Conservation (phyloP, 2,113 vertebrate species). For the Psephotus haematonotus region DNA sequence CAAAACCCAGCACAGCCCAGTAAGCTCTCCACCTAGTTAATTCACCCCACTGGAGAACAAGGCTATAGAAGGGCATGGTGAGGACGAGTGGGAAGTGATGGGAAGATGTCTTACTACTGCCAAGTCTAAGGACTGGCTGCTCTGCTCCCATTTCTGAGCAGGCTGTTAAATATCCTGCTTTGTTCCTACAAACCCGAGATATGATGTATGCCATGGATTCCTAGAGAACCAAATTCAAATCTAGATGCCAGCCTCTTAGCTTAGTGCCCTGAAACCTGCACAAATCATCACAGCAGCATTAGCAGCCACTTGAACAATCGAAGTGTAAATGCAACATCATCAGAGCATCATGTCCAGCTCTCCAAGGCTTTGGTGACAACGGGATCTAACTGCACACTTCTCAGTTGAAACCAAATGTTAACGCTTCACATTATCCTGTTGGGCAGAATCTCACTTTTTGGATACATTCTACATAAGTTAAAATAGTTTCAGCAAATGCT, state of each 20-base stretch:
- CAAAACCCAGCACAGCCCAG: not conserved
- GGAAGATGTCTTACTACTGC: not conserved
- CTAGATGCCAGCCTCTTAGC: not conserved
- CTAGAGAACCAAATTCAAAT: not conserved
- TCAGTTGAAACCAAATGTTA: not conserved
- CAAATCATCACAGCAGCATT: not conserved
- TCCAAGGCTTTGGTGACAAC: not conserved
- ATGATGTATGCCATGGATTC: accelerated
- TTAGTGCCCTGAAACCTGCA: not conserved
- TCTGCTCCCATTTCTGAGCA: not conserved
- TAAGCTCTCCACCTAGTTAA: not conserved
- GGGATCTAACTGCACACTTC: not conserved
- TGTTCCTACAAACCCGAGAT: not conserved
- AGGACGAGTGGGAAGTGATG: not conserved
- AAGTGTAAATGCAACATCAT: not conserved
- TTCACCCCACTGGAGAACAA: not conserved
- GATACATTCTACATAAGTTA: not conserved
- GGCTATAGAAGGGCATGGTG: not conserved
- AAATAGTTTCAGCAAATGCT: conserved; percentile 49
- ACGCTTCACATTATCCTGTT: not conserved
- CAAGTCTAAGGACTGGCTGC: not conserved
- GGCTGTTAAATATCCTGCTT: not conserved
- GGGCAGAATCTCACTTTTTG: not conserved
- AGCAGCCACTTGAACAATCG: not conserved
- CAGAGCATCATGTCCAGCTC: not conserved